Evolutionary conservation across 2,888 invertebrate genomes (phyloP).

Genomic region (Erebia epiphron): DNA sequence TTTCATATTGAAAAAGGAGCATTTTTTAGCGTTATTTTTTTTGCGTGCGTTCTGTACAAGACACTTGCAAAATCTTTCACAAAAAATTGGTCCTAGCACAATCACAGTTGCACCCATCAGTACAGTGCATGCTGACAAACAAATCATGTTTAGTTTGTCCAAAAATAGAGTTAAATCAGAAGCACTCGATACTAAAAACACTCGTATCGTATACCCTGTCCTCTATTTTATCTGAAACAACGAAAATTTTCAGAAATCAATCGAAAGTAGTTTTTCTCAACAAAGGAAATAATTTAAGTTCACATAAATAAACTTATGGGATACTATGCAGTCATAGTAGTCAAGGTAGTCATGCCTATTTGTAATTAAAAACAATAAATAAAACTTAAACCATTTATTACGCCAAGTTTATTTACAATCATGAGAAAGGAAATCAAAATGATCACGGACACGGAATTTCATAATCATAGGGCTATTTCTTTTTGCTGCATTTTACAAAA

Average conservation of each 20-base stretch:
- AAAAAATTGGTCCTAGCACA: slow-evolving; percentile 41
- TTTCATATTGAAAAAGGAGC: neutral
- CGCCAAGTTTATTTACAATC: neutral
- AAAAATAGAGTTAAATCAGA: slow-evolving; percentile 1
- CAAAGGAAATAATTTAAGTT: neutral
- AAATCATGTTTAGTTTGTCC: slow-evolving; percentile 36
- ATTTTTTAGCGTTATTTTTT: slow-evolving; percentile 8
- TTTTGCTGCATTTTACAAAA: slow-evolving; percentile 41
- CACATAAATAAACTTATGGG: neutral
- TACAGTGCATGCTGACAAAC: slow-evolving; percentile 38
- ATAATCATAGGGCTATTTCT: neutral
- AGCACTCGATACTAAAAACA: neutral
- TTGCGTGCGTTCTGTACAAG: slow-evolving; percentile 15
- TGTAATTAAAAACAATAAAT: neutral
- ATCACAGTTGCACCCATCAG: slow-evolving; percentile 39
- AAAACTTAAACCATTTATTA: slow-evolving; percentile 25
- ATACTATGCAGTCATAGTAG: too few relatives aligned
- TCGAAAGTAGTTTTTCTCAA: neutral
- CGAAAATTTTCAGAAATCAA: slow-evolving; percentile 21
- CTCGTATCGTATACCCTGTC: slow-evolving; percentile 11
- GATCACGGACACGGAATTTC: neutral
- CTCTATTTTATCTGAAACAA: slow-evolving; percentile 30
- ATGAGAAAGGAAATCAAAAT: neutral
- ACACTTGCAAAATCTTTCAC: slow-evolving; percentile 40
- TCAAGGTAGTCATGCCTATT: neutral